Evolutionary conservation across 2,888 invertebrate genomes (phyloP).

Genomic region (Leptopilina myrica): DNA sequence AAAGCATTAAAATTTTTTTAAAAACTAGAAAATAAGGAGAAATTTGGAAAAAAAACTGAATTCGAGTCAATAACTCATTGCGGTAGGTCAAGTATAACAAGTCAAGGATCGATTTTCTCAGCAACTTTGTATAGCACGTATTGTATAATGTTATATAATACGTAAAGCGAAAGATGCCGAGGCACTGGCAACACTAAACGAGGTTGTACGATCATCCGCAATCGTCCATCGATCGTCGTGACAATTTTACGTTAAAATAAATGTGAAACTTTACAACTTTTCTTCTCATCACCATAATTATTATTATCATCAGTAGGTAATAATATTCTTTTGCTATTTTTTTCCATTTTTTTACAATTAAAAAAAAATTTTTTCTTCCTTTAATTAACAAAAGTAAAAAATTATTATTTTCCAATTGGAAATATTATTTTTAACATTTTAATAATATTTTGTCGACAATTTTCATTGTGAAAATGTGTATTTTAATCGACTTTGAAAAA

Average conservation of each 20-base stretch:
- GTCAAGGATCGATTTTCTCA: conserved; percentile 9
- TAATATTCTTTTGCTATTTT: too few species aligned
- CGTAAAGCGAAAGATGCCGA: conserved; percentile 46
- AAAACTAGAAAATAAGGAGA: not conserved
- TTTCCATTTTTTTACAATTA: too few species aligned
- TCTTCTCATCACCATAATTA: not conserved
- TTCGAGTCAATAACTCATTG: not conserved
- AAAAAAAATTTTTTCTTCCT: too few species aligned
- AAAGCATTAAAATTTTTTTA: too few species aligned
- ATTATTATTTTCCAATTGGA: too few species aligned
- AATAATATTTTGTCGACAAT: too few species aligned
- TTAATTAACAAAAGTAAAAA: too few species aligned
- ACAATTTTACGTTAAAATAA: not conserved
- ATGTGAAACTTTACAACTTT: not conserved
- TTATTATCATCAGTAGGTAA: too few species aligned
- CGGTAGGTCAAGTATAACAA: not conserved
- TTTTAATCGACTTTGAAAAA: too few species aligned
- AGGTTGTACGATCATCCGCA: conserved; percentile 51
- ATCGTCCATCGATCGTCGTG: conserved; percentile 51
- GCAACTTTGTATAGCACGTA: not conserved
- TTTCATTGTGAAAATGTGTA: too few species aligned
- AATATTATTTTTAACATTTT: too few species aligned
- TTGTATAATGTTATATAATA: conserved; percentile 19
- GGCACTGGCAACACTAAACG: conserved; percentile 48
- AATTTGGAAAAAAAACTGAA: not conserved